Percentiles rank a stretch among this genome's conserved stretches.
Conservation (phyloP, 2,113 vertebrate genomes). For the Patagioenas fasciata region DNA sequence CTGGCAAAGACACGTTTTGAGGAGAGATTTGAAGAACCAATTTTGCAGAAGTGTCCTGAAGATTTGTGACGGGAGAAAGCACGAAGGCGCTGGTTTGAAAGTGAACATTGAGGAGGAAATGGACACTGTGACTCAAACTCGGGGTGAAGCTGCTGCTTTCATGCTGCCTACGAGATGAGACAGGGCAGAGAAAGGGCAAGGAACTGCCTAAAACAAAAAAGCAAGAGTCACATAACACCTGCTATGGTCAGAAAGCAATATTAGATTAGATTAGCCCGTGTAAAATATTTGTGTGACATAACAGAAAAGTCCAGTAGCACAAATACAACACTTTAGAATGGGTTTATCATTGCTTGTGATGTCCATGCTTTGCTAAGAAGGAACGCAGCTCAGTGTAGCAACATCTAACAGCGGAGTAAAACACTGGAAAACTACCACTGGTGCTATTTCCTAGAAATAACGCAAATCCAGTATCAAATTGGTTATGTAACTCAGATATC, state of each 20-base stretch:
- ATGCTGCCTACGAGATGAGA: background rate
- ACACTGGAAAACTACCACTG: background rate
- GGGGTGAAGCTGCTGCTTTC: background rate
- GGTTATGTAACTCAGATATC: background rate
- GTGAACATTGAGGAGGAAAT: background rate
- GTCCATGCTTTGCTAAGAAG: background rate
- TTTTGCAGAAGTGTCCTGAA: background rate
- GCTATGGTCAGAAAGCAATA: background rate
- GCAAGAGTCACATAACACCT: background rate
- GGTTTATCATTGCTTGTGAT: background rate
- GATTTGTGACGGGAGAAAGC: background rate
- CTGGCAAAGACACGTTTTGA: background rate
- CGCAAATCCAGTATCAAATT: background rate
- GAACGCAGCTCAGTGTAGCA: background rate
- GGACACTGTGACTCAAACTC: background rate
- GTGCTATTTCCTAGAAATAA: conserved; percentile 33
- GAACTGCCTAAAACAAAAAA: background rate
- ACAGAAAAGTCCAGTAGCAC: background rate
- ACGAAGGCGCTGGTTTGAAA: background rate
- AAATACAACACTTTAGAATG: background rate
- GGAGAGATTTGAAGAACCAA: background rate
- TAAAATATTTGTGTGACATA: background rate
- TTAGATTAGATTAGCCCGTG: background rate
- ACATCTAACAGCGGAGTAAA: background rate
- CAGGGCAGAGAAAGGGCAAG: background rate